A percentile compares a stretch with the other conserved stretches of the same genome.
These are phyloP conservation scores for Bombyx mandarina DNA, from an alignment of 1,140 invertebrate species.

Conservation along the genomic window DNA sequence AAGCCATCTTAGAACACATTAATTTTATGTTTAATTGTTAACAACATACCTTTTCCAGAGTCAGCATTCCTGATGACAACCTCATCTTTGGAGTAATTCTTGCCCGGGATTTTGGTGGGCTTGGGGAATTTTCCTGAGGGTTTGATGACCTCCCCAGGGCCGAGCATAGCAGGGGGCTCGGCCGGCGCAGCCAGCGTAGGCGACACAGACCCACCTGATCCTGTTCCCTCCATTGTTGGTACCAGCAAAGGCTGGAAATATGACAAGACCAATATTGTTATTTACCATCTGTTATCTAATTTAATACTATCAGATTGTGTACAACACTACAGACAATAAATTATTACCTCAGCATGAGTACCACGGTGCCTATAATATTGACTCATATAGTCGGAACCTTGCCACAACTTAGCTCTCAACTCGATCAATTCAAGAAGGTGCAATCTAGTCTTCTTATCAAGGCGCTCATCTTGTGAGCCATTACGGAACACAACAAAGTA, in stretches of 20 bases:
- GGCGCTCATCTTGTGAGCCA: slow-evolving; percentile 85
- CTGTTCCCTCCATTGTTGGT: slow-evolving; percentile 60
- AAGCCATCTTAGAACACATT: too few relatives aligned
- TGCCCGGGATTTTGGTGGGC: slow-evolving; percentile 90
- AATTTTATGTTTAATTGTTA: too few relatives aligned
- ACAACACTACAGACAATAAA: neutral
- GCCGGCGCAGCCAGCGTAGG: slow-evolving; percentile 62
- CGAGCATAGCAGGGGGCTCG: slow-evolving; percentile 74
- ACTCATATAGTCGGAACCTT: slow-evolving; percentile 82
- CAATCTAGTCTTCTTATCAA: slow-evolving; percentile 85
- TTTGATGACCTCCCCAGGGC: slow-evolving; percentile 87
- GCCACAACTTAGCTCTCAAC: slow-evolving; percentile 88
- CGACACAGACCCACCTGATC: slow-evolving; percentile 53
- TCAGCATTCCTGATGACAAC: slow-evolving; percentile 94
- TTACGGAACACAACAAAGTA: slow-evolving; percentile 88
- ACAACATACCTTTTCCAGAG: slow-evolving; percentile 88
- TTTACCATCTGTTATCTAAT: neutral
- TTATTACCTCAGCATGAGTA: slow-evolving; percentile 77
- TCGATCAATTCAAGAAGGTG: slow-evolving; percentile 91
- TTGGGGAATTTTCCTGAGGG: slow-evolving; percentile 89
- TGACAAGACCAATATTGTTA: slow-evolving; percentile 6
- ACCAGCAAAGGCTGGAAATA: slow-evolving; percentile 47
- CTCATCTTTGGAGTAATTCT: slow-evolving; percentile 94
- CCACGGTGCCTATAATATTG: slow-evolving; percentile 87
- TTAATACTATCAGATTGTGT: neutral